Evolutionary conservation across 2,797 vertebrate genomes (phyloP).

Genomic region (Semaprochilodus insignis): DNA sequence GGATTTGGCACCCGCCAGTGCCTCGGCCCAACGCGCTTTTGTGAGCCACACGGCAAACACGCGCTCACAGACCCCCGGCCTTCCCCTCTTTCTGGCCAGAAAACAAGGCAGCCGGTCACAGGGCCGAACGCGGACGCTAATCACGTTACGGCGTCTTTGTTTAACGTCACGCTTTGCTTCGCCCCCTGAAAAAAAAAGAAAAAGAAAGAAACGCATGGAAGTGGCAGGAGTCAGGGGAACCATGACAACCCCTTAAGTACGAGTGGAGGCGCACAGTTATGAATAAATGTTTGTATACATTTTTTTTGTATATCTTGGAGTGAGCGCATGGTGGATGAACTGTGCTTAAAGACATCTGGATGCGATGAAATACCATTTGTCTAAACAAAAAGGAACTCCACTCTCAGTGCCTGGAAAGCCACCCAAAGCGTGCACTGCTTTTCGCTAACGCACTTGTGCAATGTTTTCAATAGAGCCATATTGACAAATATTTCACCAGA

Average conservation of each 20-base stretch:
- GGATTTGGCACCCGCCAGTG: conserved; percentile 41
- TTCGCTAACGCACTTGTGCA: conserved; percentile 74
- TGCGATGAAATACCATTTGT: conserved; percentile 84
- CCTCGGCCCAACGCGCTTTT: conserved; percentile 25
- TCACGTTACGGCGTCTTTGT: conserved; percentile 63
- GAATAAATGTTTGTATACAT: conserved; percentile 85
- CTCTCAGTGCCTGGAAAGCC: conserved; percentile 73
- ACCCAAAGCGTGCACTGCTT: conserved; percentile 76
- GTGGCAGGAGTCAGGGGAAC: conserved; percentile 52
- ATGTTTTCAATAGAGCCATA: conserved; percentile 72
- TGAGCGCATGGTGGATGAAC: conserved; percentile 74
- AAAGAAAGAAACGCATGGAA: conserved; percentile 33
- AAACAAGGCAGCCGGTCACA: conserved; percentile 52
- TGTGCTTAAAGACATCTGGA: conserved; percentile 86
- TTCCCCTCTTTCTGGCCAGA: conserved; percentile 19
- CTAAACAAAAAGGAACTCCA: conserved; percentile 79
- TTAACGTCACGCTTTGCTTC: conserved; percentile 61
- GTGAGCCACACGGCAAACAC: conserved; percentile 36
- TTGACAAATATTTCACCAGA: conserved; percentile 82
- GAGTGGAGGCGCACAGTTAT: conserved; percentile 81
- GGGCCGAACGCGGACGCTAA: conserved; percentile 48
- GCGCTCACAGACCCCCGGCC: conserved; percentile 24
- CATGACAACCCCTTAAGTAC: conserved; percentile 72
- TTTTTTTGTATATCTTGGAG: conserved; percentile 75
- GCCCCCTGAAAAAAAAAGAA: conserved; percentile 28